These are phyloP conservation scores for Lipotes vexillifer DNA, from an alignment of 2,113 vertebrate genomes.

Conservation along the genomic window DNA sequence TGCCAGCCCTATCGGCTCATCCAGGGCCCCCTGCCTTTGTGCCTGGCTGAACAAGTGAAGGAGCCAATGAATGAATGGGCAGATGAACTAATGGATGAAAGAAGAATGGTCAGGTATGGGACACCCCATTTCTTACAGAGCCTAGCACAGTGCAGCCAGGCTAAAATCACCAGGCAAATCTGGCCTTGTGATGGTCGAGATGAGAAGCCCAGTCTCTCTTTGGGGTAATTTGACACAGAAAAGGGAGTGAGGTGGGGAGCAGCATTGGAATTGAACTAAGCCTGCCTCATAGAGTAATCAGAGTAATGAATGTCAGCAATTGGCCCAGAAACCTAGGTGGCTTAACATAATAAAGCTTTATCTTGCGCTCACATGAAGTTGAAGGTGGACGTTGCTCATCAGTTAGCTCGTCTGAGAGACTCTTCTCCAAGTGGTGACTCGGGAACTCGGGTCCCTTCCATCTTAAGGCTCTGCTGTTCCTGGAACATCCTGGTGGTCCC, in stretches of 20 bases:
- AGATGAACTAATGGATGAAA: not conserved
- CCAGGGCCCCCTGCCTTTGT: not conserved
- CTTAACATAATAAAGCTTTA: not conserved
- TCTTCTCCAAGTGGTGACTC: not conserved
- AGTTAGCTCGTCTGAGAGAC: not conserved
- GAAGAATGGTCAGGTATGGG: not conserved
- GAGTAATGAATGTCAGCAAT: not conserved
- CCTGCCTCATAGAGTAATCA: not conserved
- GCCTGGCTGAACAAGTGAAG: not conserved
- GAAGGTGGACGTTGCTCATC: not conserved
- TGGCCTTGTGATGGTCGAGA: not conserved
- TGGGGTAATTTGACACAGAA: not conserved
- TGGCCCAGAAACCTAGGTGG: not conserved
- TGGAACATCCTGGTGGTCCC: not conserved
- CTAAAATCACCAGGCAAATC: not conserved
- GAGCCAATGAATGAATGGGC: fast-evolving
- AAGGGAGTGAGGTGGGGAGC: not conserved
- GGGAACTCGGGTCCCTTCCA: not conserved
- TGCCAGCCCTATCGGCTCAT: not conserved
- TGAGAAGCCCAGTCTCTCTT: not conserved
- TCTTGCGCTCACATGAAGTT: not conserved
- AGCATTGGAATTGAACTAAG: not conserved
- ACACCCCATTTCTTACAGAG: not conserved
- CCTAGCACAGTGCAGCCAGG: fast-evolving
- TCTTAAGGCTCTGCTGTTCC: not conserved